Conservation (phyloP, 2,888 invertebrate species). For the Drosophila differens region DNA sequence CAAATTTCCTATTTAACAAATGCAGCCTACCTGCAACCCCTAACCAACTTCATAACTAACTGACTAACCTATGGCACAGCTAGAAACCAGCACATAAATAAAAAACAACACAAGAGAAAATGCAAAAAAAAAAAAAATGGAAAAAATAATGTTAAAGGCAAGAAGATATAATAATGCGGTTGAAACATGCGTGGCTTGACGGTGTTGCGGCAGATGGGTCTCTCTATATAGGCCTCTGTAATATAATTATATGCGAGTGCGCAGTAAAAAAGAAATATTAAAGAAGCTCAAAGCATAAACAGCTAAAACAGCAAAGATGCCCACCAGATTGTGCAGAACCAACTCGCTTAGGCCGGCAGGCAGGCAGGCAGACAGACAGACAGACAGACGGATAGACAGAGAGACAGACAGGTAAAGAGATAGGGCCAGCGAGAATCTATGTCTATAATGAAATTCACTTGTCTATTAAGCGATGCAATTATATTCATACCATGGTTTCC, state of each 20-base stretch:
- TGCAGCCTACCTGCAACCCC: constrained; percentile 44
- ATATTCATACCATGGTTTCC: constrained; percentile 48
- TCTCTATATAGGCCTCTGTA: constrained; percentile 67
- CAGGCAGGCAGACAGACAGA: neutral
- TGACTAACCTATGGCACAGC: constrained; percentile 44
- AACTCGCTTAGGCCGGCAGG: neutral
- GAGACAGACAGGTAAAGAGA: neutral
- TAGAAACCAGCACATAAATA: neutral
- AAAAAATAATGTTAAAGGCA: constrained; percentile 36
- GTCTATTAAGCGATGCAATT: constrained; percentile 71
- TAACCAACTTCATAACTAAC: constrained; percentile 30
- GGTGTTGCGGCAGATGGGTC: constrained; percentile 35
- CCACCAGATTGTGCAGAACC: constrained; percentile 17
- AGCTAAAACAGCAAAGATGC: constrained; percentile 47
- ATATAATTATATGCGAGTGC: constrained; percentile 73
- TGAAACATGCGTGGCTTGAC: constrained; percentile 70
- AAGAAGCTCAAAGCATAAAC: constrained; percentile 55
- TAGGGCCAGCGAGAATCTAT: constrained; percentile 4
- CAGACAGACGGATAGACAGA: neutral
- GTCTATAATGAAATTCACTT: constrained; percentile 67
- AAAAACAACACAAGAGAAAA: constrained; percentile 21
- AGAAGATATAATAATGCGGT: constrained; percentile 73
- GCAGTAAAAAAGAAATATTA: constrained; percentile 48
- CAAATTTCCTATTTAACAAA: constrained; percentile 74
- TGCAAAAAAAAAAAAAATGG: constrained; percentile 3